These are phyloP conservation scores for Sepioteuthis lessoniana DNA, from an alignment of 2,888 invertebrate species.

Conservation along the genomic window DNA sequence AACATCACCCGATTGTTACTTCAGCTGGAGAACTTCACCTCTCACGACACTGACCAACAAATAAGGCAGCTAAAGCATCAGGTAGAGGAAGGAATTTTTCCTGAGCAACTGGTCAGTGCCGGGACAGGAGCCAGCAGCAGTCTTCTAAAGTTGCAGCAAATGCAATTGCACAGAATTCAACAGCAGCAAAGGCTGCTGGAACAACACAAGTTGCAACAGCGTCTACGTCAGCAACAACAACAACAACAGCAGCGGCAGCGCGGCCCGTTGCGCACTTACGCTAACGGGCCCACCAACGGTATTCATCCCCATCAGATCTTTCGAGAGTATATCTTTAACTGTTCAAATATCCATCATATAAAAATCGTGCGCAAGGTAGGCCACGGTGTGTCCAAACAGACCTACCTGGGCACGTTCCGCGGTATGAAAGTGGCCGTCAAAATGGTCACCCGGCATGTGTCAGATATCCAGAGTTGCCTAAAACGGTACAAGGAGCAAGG, in stretches of 20 bases:
- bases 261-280: background rate
- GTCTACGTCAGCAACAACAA: background rate
- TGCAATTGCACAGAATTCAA: background rate
- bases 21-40: background rate
- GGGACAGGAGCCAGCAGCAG: background rate
- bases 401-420: conserved; percentile 65
- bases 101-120: background rate
- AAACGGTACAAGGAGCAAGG: conserved; percentile 55
- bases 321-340: conserved; percentile 59
- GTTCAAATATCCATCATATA: conserved; percentile 67
- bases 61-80: background rate
- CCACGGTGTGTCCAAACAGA: conserved; percentile 72
- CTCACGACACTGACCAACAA: background rate
- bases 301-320: conserved; percentile 38
- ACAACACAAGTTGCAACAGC: background rate
- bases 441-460: conserved; percentile 72
- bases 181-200: conserved; percentile 8
- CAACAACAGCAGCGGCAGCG: background rate
- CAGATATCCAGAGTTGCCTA: conserved; percentile 68
- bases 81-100: background rate
- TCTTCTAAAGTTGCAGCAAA: background rate
- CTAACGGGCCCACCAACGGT: background rate
- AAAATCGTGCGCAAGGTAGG: conserved; percentile 68
- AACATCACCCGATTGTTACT: background rate
- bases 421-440: conserved; percentile 68